Evolutionary conservation across 2,113 vertebrate species (phyloP).

Genomic region (Brachionichthys hirsutus): DNA sequence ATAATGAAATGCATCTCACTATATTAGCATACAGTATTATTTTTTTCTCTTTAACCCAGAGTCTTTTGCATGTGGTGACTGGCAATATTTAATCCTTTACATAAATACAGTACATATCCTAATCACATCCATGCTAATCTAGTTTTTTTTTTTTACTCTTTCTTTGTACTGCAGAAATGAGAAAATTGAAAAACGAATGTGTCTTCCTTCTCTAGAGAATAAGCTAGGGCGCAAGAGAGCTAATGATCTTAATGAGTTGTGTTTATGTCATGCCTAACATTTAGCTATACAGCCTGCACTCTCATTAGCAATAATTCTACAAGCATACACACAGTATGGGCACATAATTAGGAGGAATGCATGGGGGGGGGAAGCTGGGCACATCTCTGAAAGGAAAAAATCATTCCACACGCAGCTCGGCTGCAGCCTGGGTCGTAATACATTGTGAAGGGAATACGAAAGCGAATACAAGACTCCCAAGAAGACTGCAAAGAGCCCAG

Average conservation of each 20-base stretch:
- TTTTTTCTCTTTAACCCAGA: too few relatives aligned
- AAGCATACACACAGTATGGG: conserved; percentile 52
- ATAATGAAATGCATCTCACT: too few relatives aligned
- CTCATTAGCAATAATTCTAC: conserved; percentile 68
- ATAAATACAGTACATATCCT: too few relatives aligned
- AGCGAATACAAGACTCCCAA: conserved; percentile 9
- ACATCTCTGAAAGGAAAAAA: conserved; percentile 30
- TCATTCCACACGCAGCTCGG: conserved; percentile 32
- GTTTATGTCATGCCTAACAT: conserved; percentile 55
- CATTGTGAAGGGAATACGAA: conserved; percentile 29
- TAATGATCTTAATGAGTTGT: conserved; percentile 61
- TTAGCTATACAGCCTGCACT: conserved; percentile 53
- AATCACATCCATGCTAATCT: neutral
- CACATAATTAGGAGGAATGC: conserved; percentile 54
- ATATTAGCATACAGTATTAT: too few relatives aligned
- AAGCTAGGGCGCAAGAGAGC: conserved; percentile 10
- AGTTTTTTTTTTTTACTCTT: neutral
- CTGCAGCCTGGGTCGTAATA: conserved; percentile 30
- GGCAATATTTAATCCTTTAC: too few relatives aligned
- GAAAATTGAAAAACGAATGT: conserved; percentile 7
- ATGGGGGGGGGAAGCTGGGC: conserved; percentile 4
- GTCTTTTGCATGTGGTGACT: too few relatives aligned
- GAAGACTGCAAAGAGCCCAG: neutral
- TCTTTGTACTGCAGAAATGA: conserved; percentile 6
- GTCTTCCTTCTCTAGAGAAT: conserved; percentile 24